Base-by-base conservation (phyloP, 2,888 invertebrate genomes). In the Cataglyphis altisquamis region DNA sequence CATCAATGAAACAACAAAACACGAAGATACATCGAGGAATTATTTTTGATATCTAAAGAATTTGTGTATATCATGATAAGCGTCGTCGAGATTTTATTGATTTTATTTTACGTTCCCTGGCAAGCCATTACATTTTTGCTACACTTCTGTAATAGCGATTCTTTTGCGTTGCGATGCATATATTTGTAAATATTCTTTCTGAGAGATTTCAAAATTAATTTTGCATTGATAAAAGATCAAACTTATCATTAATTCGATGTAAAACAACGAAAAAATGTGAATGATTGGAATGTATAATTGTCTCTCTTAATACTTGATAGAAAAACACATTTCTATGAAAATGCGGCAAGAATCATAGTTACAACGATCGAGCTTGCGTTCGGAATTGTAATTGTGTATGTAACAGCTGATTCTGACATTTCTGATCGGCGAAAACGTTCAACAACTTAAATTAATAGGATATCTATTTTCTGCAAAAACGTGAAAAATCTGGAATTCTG, bases 21-120 rank as follows among this genome's bases (percentile, higher is more conserved):
- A 41, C 41, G 3, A 36, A 29, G 29, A 18, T 45, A 25, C 6
- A 67, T 41, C 41, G 4, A 8, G 1, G 6, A 48, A n/a, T 48
- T 29, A 15, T 29, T 3, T 0, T 57, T 57, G 12, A 21, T 10
- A 32, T 32, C 32, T 57, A 57, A 77, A 75, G 82, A 64, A 80
- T 52, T 82, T 63, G 2, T 10, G n/a, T 1, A n/a, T 25, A 25
- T 1, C 25, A 25, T 25, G 15, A 52, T 29, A 29, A 29, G 45
- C 29, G 18, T 25, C n/a, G 18, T 10, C n/a, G 25, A 29, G 48
- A 68, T 48, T 48, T 68, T 6, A 52, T 70, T 6, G 32, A 52
- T 32, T 52, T 32, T 52, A 18, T 32, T 29, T 52, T 32, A 21
- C 5, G 29, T 5, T 2, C 8, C 3, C 25, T 1, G n/a, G 12